phyloP scores from a whole-genome alignment of 2,888 invertebrate genomes.

The Zelleria hepariella region DNA sequence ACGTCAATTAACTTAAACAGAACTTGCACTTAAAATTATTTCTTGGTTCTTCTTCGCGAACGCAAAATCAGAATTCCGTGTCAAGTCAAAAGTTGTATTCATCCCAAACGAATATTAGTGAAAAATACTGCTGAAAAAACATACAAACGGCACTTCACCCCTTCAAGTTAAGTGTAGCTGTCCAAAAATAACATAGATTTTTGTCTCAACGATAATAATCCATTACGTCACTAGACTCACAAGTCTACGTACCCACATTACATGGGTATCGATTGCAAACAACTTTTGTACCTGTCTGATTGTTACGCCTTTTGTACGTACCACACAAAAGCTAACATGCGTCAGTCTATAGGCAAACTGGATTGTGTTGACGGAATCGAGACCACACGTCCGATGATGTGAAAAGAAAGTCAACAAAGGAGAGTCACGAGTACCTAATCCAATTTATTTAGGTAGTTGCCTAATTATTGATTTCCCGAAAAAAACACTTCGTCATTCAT shows the following conservation, averaged over 20 bases:
- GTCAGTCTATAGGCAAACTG: neutral
- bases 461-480: neutral
- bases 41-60: too few species aligned
- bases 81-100: too few species aligned
- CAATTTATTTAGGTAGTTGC: neutral
- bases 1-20: too few species aligned
- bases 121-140: neutral
- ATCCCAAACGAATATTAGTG: too few species aligned
- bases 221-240: neutral
- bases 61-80: too few species aligned
- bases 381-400: neutral
- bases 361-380: too few species aligned
- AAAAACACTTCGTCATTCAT: too few species aligned
- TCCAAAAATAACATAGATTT: neutral
- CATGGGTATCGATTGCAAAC: neutral
- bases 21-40: too few species aligned
- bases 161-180: neutral
- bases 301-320: conserved; percentile 3
- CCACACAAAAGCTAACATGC: neutral
- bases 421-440: too few species aligned
- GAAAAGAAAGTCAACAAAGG: neutral
- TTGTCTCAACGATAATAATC: neutral
- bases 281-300: neutral
- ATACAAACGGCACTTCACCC: neutral
- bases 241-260: neutral